Evolutionary conservation across 2,888 invertebrate genomes (phyloP).

Genomic region (Bhutanitis thaidina): DNA sequence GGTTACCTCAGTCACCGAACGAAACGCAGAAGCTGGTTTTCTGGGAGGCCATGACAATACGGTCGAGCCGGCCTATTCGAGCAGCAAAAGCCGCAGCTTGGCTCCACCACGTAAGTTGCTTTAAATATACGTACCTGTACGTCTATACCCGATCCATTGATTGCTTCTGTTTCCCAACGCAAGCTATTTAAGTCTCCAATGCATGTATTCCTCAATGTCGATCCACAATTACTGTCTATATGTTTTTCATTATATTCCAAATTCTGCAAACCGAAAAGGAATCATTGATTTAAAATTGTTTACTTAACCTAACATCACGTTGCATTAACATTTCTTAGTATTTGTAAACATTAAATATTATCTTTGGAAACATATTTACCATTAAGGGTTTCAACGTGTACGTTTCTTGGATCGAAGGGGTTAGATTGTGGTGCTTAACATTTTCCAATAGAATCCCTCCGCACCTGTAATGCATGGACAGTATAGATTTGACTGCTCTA

Average conservation of each 20-base stretch:
- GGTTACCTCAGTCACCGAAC: too few relatives aligned
- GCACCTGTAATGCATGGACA: slow-evolving; percentile 34
- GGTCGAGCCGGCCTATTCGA: too few relatives aligned
- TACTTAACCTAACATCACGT: too few relatives aligned
- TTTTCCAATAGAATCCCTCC: slow-evolving; percentile 42
- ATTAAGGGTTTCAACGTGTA: not conserved
- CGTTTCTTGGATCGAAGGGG: slow-evolving; percentile 14
- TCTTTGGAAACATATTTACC: too few relatives aligned
- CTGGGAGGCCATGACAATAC: too few relatives aligned
- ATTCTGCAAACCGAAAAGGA: not conserved
- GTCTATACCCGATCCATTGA: slow-evolving; percentile 27
- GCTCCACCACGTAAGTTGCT: too few relatives aligned
- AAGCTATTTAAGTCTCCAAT: slow-evolving; percentile 40
- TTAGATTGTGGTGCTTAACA: slow-evolving; percentile 33
- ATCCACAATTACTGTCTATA: not conserved
- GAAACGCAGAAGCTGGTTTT: too few relatives aligned
- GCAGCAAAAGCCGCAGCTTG: too few relatives aligned
- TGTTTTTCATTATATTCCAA: not conserved
- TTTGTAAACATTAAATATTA: too few relatives aligned
- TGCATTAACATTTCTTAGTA: too few relatives aligned
- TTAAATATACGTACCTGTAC: slow-evolving; percentile 37
- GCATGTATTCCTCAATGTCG: not conserved
- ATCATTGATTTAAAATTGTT: too few relatives aligned
- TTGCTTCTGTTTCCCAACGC: slow-evolving; percentile 35
- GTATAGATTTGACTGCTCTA: too few relatives aligned